Evolutionary conservation across 64 coral and sea anemone genomes (phyloP).

Genomic region (Actinia equina): DNA sequence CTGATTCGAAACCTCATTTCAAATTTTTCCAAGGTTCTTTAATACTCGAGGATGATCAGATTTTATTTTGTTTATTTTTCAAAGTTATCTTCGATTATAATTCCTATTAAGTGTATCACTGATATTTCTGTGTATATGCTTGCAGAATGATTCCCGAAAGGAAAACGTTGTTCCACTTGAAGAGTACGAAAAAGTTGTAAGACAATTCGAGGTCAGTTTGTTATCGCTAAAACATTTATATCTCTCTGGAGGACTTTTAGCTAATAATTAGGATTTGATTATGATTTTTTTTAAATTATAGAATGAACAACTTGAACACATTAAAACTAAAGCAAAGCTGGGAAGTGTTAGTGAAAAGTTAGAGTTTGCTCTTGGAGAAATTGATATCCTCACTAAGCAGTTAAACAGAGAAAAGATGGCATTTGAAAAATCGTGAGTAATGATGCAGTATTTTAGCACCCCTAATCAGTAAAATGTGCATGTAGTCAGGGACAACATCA

Average conservation of each 20-base stretch:
- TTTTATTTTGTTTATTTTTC: neutral
- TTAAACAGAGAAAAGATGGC: conserved; percentile 81
- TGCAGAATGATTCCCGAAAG: conserved; percentile 54
- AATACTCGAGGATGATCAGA: neutral
- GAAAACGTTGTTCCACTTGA: conserved; percentile 67
- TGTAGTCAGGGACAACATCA: too few relatives aligned
- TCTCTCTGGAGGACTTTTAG: neutral
- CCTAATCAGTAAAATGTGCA: too few relatives aligned
- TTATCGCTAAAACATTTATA: neutral
- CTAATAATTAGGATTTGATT: neutral
- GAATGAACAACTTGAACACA: conserved; percentile 94
- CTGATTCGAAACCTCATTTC: neutral
- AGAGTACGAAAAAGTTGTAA: conserved; percentile 72
- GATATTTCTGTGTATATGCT: neutral
- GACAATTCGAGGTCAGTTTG: conserved; percentile 69
- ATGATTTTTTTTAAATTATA: neutral
- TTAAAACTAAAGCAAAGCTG: conserved; percentile 94
- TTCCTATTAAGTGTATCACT: neutral
- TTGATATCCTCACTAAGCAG: conserved; percentile 90
- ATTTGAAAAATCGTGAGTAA: conserved; percentile 92
- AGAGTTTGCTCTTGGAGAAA: conserved; percentile 95
- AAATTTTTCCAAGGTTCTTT: neutral
- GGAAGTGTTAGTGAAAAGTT: conserved; percentile 90
- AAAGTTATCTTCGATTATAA: neutral
- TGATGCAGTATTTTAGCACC: neutral